phyloP scores from a whole-genome alignment of 2,113 vertebrate genomes.

The Pelecanus crispus region DNA sequence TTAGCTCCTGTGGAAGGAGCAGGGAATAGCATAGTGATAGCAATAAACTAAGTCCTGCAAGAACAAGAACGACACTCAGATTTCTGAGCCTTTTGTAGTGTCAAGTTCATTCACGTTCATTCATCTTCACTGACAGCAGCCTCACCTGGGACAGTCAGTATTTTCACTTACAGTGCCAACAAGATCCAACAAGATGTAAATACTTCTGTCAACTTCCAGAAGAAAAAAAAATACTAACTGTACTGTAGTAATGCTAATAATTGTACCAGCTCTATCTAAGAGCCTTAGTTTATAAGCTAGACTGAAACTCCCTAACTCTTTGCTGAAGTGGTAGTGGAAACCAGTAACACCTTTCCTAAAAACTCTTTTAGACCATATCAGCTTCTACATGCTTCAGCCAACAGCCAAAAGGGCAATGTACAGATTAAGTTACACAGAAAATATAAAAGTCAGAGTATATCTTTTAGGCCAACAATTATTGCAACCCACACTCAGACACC shows the following conservation, averaged over 20 bases:
- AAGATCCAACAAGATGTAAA: neutral
- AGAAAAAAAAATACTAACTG: neutral
- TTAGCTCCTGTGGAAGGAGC: neutral
- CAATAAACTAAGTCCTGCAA: neutral
- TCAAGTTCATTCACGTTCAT: neutral
- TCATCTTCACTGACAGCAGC: neutral
- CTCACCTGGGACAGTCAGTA: neutral
- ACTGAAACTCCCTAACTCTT: neutral
- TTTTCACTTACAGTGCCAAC: neutral
- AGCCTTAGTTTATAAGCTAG: neutral
- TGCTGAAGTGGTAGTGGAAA: neutral
- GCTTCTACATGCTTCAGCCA: neutral
- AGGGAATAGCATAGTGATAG: neutral
- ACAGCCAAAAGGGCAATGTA: accelerated
- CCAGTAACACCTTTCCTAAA: neutral
- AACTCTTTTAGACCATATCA: neutral
- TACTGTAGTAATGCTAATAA: neutral
- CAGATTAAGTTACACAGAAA: neutral
- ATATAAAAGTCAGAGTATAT: neutral
- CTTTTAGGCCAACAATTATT: neutral
- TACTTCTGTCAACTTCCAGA: neutral
- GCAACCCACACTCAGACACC: neutral
- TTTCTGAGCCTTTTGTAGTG: neutral
- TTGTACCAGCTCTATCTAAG: neutral
- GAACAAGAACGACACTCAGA: neutral